Evolutionary conservation across 2,113 vertebrate species (phyloP).

Genomic region (Corythaixoides concolor): DNA sequence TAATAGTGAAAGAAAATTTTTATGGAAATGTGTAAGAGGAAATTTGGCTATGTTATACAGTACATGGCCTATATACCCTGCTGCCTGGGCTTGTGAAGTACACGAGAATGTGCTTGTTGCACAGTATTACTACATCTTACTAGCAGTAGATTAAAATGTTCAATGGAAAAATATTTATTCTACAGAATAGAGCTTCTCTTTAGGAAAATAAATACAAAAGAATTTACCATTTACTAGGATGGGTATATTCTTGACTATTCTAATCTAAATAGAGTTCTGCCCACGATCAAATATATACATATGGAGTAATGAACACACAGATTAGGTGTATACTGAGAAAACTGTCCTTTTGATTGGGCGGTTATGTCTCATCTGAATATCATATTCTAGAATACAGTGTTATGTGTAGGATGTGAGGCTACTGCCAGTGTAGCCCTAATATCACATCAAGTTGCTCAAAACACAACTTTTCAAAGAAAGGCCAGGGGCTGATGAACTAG

Average conservation of each 20-base stretch:
- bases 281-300: background rate
- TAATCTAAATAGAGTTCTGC: background rate
- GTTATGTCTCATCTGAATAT: background rate
- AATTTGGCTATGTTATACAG: background rate
- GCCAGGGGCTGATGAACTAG: background rate
- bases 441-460: background rate
- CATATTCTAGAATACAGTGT: background rate
- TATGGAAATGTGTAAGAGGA: slow-evolving; percentile 85
- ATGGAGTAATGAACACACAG: background rate
- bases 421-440: background rate
- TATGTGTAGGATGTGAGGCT: background rate
- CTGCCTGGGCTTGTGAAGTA: background rate
- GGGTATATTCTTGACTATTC: background rate
- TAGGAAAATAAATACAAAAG: background rate
- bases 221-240: background rate
- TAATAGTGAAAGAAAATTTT: slow-evolving; percentile 86
- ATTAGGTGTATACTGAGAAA: background rate
- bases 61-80: background rate
- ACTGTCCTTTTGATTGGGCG: background rate
- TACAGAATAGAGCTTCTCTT: background rate
- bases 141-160: background rate
- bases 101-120: background rate
- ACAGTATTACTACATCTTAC: background rate
- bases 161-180: background rate
- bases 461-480: background rate